These are phyloP conservation scores for Baronia brevicornis DNA, from an alignment of 2,888 invertebrate genomes.

Conservation along the genomic window DNA sequence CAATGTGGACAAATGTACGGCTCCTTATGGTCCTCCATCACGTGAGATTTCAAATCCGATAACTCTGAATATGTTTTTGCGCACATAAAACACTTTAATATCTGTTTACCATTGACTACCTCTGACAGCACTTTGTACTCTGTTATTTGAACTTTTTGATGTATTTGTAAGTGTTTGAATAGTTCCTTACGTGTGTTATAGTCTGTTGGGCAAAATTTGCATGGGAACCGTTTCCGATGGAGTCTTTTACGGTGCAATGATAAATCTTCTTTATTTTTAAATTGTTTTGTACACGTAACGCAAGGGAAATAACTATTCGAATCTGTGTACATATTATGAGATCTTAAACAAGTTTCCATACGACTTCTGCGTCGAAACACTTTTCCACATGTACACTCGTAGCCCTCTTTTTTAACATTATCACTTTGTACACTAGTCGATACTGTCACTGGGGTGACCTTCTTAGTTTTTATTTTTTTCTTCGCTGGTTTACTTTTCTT, in stretches of 20 bases:
- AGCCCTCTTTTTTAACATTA: constrained; percentile 38
- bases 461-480: constrained; percentile 16
- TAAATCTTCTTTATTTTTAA: constrained; percentile 49
- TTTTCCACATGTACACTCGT: constrained; percentile 58
- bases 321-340: constrained; percentile 43
- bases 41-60: constrained; percentile 54
- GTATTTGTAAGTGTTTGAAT: constrained; percentile 58
- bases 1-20: constrained; percentile 56
- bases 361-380: constrained; percentile 48
- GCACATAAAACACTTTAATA: constrained; percentile 59
- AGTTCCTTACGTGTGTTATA: constrained; percentile 57
- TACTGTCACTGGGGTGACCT: constrained; percentile 1
- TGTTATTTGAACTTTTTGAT: constrained; percentile 63
- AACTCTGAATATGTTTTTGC: constrained; percentile 45
- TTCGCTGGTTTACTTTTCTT: constrained; percentile 12
- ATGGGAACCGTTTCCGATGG: constrained; percentile 56
- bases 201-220: constrained; percentile 68
- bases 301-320: constrained; percentile 36
- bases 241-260: constrained; percentile 46
- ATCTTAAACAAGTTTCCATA: constrained; percentile 58
- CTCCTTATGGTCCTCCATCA: constrained; percentile 58
- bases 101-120: constrained; percentile 55
- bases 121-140: constrained; percentile 65
- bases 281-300: constrained; percentile 47
- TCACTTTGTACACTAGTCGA: too few species aligned